Percentiles rank a stretch among this genome's conserved stretches.
phyloP scores from a whole-genome alignment of 2,888 invertebrate genomes.

The Erebia ligea region DNA sequence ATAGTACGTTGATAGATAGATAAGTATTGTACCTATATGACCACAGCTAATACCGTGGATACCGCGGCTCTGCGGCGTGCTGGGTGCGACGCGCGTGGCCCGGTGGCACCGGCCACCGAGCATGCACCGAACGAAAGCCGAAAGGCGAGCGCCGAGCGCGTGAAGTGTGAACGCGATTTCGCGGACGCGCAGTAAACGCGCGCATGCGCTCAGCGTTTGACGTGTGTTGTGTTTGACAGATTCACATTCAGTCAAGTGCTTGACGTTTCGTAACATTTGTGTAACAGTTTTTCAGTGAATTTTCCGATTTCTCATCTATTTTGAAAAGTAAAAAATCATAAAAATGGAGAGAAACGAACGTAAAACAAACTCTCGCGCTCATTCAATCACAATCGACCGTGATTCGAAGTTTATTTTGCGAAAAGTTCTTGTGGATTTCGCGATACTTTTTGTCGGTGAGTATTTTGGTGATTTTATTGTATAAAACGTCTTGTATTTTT shows the following conservation, averaged over 20 bases:
- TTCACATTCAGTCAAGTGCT: conserved; percentile 43
- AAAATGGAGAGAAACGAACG: conserved; percentile 76
- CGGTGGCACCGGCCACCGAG: no score
- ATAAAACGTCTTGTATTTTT: conserved; percentile 4
- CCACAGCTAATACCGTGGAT: no score
- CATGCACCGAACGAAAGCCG: no score
- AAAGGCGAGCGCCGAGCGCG: background rate
- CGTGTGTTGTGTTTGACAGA: conserved; percentile 54
- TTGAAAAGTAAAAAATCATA: conserved; percentile 41
- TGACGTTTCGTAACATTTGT: conserved; percentile 67
- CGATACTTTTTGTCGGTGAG: conserved; percentile 88
- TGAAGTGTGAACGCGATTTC: no score
- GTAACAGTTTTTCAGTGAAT: conserved; percentile 51
- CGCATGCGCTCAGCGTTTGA: conserved; percentile 72
- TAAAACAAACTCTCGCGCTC: conserved; percentile 66
- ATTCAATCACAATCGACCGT: conserved; percentile 78
- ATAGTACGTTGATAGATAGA: no score
- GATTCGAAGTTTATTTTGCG: conserved; percentile 83
- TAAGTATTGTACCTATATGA: no score
- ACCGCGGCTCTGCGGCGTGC: no score
- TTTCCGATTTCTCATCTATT: conserved; percentile 47
- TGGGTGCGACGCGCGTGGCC: no score
- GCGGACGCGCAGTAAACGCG: conserved; percentile 62
- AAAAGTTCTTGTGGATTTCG: conserved; percentile 87
- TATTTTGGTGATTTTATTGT: conserved; percentile 44